Base-by-base conservation (phyloP, 2,888 invertebrate species). In the Eupeodes luniger region DNA sequence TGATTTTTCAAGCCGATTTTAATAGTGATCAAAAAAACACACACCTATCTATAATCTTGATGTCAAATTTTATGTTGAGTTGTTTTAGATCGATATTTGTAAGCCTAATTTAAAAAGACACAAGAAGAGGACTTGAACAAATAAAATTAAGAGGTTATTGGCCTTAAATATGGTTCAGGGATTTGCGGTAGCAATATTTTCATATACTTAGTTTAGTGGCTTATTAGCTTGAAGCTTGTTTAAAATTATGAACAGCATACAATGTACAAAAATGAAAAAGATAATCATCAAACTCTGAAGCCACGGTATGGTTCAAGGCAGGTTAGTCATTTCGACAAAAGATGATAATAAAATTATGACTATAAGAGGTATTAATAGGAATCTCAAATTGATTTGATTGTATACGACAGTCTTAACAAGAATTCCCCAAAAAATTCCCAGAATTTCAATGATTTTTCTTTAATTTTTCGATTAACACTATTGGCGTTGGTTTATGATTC, bases 81-180 rank as follows among this genome's bases (percentile, higher is more conserved):
- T 79, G 62, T 34, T 49, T 59, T 40, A 34, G n/a, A 16, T 61
- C 10, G 51, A 40, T 44, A 40, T 70, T 55, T 40, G 0, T 44
- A 66, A 19, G 57, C 55, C 36, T 44, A 57, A 36, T 55, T 55
- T 14, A 40, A 27, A 4, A 66, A 66, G 27, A 66, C 12, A 27
- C 12, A 69, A 64, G 19, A 69, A 69, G 69, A 70, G 40, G 40
- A 36, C 53, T 59, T 57, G 2, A 47, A 47, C 44, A 47, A 14
- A 34, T 6, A 49, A 16, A 72, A 27, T 44, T 53, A 36, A 74
- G 72, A 78, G 67, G 57, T 81, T 76, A 47, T 81, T 74, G 66
- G 61, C 61, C 72, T 64, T 59, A 51, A 53, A 61, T 70, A 10
- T 57, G 67, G 57, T 82, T 86, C 87, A 83, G 70, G 72, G 75